Percentiles rank a stretch among this genome's conserved stretches.
Conservation (phyloP, 2,888 invertebrate genomes). For the Drosophila dives region DNA sequence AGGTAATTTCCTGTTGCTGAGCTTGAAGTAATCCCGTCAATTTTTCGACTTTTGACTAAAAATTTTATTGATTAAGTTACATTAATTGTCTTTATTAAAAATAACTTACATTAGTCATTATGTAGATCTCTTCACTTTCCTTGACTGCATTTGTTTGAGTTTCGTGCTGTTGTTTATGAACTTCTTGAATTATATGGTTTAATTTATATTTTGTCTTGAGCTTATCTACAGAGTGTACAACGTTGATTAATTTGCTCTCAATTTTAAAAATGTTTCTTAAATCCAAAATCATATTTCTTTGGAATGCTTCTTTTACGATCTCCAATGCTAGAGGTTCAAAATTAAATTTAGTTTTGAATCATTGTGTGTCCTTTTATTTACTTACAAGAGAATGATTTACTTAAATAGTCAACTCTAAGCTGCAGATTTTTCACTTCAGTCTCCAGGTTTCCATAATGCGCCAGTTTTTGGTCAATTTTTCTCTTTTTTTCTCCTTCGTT, state of each 20-base stretch:
- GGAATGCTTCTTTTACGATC: conserved; percentile 16
- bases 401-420: conserved; percentile 51
- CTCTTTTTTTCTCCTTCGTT: conserved; percentile 51
- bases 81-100: no score
- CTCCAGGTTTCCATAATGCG: conserved; percentile 48
- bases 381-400: conserved; percentile 59
- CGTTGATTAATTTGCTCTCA: conserved; percentile 30
- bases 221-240: conserved; percentile 4
- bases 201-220: conserved; percentile 8
- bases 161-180: conserved; percentile 36
- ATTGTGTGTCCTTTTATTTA: neutral
- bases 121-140: conserved; percentile 33
- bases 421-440: conserved; percentile 59
- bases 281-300: conserved; percentile 12
- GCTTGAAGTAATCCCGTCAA: conserved; percentile 20
- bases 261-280: conserved; percentile 16
- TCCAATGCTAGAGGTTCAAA: conserved; percentile 34
- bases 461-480: conserved; percentile 63
- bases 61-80: neutral
- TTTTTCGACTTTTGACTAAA: conserved; percentile 28
- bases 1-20: conserved; percentile 13
- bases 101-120: conserved; percentile 22
- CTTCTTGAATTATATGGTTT: conserved; percentile 5
- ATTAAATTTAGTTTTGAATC: neutral
- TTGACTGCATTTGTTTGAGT: conserved; percentile 33